These are phyloP conservation scores for Lagenorhynchus albirostris DNA, from an alignment of 2,113 vertebrate genomes.

Conservation along the genomic window DNA sequence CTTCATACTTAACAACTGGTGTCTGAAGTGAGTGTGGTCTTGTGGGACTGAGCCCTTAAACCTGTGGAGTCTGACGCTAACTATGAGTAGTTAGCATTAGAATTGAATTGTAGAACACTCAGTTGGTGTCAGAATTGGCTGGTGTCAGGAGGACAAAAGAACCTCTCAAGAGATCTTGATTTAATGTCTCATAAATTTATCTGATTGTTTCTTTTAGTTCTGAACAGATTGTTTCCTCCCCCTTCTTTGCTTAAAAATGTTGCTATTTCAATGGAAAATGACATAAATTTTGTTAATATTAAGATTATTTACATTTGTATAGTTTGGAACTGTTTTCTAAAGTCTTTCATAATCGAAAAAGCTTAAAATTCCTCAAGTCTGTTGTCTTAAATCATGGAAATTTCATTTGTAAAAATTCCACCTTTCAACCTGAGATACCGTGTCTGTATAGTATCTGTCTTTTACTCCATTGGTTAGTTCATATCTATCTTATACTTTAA, in stretches of 20 bases:
- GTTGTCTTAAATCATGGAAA: neutral
- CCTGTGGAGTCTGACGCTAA: neutral
- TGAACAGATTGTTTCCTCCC: neutral
- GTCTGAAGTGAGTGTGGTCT: neutral
- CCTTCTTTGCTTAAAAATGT: neutral
- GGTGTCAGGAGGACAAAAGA: neutral
- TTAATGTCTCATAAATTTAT: neutral
- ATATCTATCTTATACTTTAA: neutral
- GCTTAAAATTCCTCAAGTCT: neutral
- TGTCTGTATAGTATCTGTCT: neutral
- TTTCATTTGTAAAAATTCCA: neutral
- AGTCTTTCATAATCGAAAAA: neutral
- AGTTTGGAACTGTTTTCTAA: neutral
- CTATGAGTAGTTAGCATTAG: neutral
- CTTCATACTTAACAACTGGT: neutral
- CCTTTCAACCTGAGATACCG: neutral
- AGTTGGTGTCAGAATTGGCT: neutral
- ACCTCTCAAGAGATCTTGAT: neutral
- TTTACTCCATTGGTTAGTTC: neutral
- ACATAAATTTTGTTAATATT: neutral
- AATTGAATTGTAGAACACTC: neutral
- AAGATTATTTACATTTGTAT: neutral
- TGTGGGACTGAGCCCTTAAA: neutral
- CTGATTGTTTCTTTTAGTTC: neutral
- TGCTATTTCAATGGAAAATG: neutral